phyloP scores from a whole-genome alignment of 2,113 vertebrate genomes.

The Mandrillus leucophaeus region DNA sequence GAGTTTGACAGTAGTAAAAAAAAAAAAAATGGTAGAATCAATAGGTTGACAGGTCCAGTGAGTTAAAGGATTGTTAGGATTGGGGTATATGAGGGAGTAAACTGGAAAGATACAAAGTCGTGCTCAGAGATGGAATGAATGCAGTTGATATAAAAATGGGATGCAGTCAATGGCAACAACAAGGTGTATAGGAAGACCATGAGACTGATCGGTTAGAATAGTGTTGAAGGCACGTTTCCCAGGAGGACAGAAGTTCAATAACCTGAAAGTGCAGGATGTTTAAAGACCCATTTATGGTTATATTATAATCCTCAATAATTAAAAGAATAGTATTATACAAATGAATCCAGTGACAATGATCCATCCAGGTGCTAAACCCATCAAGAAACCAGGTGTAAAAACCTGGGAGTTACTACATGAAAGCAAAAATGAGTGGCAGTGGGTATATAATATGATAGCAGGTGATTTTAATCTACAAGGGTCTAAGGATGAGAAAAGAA shows the following conservation, averaged over 20 bases:
- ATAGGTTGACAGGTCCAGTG: neutral
- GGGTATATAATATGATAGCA: neutral
- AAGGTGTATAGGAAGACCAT: neutral
- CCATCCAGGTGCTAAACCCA: neutral
- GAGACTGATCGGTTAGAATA: neutral
- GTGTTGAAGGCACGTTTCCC: neutral
- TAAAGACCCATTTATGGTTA: neutral
- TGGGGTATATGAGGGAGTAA: neutral
- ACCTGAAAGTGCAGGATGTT: neutral
- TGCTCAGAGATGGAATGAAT: neutral
- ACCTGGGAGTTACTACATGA: neutral
- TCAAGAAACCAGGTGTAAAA: neutral
- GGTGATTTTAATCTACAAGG: neutral
- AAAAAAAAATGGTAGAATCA: neutral
- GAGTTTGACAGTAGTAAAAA: neutral
- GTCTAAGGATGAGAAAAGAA: neutral
- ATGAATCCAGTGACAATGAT: neutral
- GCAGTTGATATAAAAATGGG: neutral
- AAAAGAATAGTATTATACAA: neutral
- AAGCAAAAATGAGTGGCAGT: neutral
- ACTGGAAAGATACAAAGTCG: neutral
- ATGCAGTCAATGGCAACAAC: neutral
- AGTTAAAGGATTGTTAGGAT: neutral
- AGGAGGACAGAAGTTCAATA: neutral
- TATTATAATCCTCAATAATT: neutral